Percentiles rank a stretch among this genome's conserved stretches.
phyloP scores from a whole-genome alignment of 2,888 invertebrate genomes.

The Macroteleia sp. region DNA sequence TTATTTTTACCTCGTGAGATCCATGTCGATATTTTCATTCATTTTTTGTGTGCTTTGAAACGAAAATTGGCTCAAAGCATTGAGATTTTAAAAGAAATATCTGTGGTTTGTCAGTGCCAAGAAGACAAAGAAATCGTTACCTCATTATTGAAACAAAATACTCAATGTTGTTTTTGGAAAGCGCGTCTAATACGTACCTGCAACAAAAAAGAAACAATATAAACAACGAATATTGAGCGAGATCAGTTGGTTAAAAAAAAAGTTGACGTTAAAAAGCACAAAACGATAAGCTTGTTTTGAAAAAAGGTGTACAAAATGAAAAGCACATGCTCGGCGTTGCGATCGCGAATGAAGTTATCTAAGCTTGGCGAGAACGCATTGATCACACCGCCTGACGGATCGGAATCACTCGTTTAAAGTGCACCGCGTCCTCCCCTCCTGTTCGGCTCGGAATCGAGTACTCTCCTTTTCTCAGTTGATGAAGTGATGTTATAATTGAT shows the following conservation, averaged over 20 bases:
- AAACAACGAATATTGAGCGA: constrained; percentile 20
- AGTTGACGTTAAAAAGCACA: constrained; percentile 14
- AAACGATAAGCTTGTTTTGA: constrained; percentile 26
- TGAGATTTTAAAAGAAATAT: too few species aligned
- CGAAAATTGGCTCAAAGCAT: too few species aligned
- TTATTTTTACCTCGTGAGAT: too few species aligned
- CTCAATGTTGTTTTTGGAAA: neutral
- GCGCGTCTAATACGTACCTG: constrained; percentile 65
- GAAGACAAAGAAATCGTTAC: constrained; percentile 15
- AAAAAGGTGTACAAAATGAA: constrained; percentile 10
- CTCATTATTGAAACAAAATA: neutral
- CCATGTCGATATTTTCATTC: too few species aligned
- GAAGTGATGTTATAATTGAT: constrained; percentile 56
- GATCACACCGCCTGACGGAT: constrained; percentile 55
- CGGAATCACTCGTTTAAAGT: constrained; percentile 55
- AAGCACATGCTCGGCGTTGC: constrained; percentile 28
- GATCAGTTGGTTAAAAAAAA: constrained; percentile 35
- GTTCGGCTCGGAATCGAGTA: constrained; percentile 8
- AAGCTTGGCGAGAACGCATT: constrained; percentile 52
- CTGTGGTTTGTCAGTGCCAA: constrained; percentile 11
- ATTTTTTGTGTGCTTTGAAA: too few species aligned
- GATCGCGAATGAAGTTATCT: constrained; percentile 55
- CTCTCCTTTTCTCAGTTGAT: constrained; percentile 35
- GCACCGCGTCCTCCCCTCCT: constrained; percentile 12
- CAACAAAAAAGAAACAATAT: constrained; percentile 51